Conservation (phyloP, 2,888 invertebrate species). For the Zaprionus bogoriensis region DNA sequence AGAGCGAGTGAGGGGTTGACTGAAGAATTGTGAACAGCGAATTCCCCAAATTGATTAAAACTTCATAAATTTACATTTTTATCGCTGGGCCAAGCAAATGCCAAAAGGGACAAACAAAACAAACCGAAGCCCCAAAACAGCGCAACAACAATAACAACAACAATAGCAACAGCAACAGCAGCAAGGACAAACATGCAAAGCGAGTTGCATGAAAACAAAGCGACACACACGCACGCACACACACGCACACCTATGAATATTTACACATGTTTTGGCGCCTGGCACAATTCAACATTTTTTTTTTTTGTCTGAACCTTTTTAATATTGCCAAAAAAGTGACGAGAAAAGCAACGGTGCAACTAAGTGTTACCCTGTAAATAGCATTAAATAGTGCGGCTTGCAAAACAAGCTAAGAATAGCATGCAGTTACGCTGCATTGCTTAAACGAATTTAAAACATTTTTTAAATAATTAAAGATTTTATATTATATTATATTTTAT, state of each 20-base stretch:
- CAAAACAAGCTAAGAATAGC: too few relatives aligned
- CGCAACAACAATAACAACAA: conserved; percentile 21
- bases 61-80: conserved; percentile 78
- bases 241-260: conserved; percentile 58
- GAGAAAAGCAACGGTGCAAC: not conserved
- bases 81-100: conserved; percentile 66
- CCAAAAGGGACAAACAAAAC: conserved; percentile 35
- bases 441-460: too few relatives aligned
- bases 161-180: conserved; percentile 11
- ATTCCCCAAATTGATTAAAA: conserved; percentile 78
- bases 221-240: conserved; percentile 19
- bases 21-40: conserved; percentile 41
- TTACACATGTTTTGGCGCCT: conserved; percentile 68
- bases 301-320: conserved; percentile 24
- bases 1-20: conserved; percentile 2
- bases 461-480: too few relatives aligned
- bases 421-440: too few relatives aligned
- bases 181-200: conserved; percentile 42
- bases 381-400: too few relatives aligned
- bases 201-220: conserved; percentile 51
- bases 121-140: conserved; percentile 22
- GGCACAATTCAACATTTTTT: conserved; percentile 43
- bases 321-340: conserved; percentile 18
- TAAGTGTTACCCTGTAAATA: not conserved
- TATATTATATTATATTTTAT: too few relatives aligned